Conservation (phyloP, 2,797 vertebrate genomes). For the Silurus lanzhouensis region DNA sequence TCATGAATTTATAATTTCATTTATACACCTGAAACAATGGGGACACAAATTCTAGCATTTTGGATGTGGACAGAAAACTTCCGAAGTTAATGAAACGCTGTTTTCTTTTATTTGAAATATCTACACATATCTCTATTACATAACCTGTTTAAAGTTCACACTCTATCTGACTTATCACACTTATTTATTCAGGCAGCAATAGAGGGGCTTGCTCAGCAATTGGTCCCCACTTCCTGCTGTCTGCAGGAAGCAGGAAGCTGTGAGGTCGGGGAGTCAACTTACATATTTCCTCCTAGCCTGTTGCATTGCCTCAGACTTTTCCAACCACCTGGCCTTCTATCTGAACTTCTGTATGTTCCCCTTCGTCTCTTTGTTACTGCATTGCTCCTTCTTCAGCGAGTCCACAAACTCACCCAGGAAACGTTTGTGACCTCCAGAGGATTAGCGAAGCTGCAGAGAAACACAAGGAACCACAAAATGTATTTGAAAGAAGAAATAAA, state of each 20-base stretch:
- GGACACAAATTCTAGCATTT: neutral
- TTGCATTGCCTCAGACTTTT: slow-evolving; percentile 87
- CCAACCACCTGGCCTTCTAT: slow-evolving; percentile 85
- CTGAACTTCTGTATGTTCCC: slow-evolving; percentile 90
- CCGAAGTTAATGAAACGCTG: neutral
- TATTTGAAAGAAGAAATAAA: neutral
- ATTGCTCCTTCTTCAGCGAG: slow-evolving; percentile 64
- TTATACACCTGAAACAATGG: neutral
- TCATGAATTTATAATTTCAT: neutral
- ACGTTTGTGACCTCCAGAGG: slow-evolving; percentile 77
- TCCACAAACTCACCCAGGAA: slow-evolving; percentile 84
- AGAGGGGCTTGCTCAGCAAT: slow-evolving; percentile 46
- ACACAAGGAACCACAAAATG: no score
- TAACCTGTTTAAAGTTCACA: neutral
- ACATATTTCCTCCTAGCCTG: slow-evolving; percentile 92
- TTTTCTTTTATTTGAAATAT: neutral
- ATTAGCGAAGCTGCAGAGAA: neutral
- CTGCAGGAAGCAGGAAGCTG: slow-evolving; percentile 40
- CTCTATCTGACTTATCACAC: neutral
- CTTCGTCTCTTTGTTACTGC: slow-evolving; percentile 92
- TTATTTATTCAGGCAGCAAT: neutral
- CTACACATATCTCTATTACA: neutral
- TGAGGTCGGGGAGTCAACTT: slow-evolving; percentile 55
- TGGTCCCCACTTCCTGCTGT: slow-evolving; percentile 37
- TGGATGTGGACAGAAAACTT: neutral